A percentile compares a stretch with the other conserved stretches of the same genome.
Conservation (phyloP, 2,888 invertebrate genomes). For the Phania funesta region DNA sequence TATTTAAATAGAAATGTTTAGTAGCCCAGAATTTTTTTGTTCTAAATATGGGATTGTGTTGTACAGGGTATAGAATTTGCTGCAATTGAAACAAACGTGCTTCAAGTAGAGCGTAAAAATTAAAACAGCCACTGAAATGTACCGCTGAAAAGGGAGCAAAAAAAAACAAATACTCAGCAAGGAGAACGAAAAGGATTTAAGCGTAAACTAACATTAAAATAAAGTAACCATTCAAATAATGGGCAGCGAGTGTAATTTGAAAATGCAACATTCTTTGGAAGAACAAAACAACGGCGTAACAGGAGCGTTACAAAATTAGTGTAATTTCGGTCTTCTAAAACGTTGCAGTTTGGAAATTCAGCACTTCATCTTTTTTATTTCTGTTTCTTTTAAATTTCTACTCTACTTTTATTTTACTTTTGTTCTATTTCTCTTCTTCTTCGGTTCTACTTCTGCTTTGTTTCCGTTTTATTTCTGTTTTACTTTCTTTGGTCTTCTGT, state of each 20-base stretch:
- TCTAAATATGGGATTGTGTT: background rate
- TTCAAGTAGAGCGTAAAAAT: constrained; percentile 70
- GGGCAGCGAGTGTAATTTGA: background rate
- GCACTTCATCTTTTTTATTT: too few relatives aligned
- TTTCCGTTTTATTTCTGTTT: too few relatives aligned
- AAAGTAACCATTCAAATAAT: constrained; percentile 10
- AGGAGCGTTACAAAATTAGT: too few relatives aligned
- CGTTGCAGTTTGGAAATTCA: too few relatives aligned
- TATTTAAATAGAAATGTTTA: constrained; percentile 1
- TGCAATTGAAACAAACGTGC: constrained; percentile 60
- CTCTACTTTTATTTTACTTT: too few relatives aligned
- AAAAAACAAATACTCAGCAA: background rate
- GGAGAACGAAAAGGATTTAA: constrained; percentile 13
- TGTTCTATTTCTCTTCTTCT: too few relatives aligned
- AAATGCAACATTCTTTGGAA: too few relatives aligned
- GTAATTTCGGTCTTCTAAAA: too few relatives aligned
- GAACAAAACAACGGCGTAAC: too few relatives aligned
- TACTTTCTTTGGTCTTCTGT: too few relatives aligned
- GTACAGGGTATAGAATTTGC: constrained; percentile 6
- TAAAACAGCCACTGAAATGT: constrained; percentile 58
- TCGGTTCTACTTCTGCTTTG: too few relatives aligned
- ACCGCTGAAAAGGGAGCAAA: constrained; percentile 10
- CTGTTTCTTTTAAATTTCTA: too few relatives aligned
- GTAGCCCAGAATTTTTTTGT: constrained; percentile 21
- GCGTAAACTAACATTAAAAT: constrained; percentile 25